These are phyloP conservation scores for Takifugu rubripes DNA, from an alignment of 2,797 vertebrate genomes.

Conservation along the genomic window DNA sequence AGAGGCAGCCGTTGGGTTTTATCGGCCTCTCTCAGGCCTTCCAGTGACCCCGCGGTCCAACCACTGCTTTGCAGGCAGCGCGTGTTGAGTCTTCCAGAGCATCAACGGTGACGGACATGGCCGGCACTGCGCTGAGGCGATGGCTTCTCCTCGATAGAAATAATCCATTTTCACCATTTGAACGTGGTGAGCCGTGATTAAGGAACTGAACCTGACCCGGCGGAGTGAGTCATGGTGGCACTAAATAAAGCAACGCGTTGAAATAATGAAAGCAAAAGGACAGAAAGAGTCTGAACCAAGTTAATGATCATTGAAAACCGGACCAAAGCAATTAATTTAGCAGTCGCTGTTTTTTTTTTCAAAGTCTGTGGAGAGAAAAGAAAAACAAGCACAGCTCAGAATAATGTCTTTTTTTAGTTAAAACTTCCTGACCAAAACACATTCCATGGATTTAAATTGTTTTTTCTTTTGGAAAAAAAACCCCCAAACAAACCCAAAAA, in stretches of 20 bases:
- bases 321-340: slow-evolving; percentile 84
- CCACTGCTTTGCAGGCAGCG: slow-evolving; percentile 34
- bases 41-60: slow-evolving; percentile 28
- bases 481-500: slow-evolving; percentile 73
- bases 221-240: slow-evolving; percentile 46
- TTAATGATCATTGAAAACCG: slow-evolving; percentile 69
- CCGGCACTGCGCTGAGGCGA: slow-evolving; percentile 49
- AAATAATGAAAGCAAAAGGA: slow-evolving; percentile 67
- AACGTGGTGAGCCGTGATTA: slow-evolving; percentile 44
- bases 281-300: slow-evolving; percentile 74
- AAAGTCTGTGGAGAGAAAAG: slow-evolving; percentile 75
- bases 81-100: slow-evolving; percentile 15
- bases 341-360: slow-evolving; percentile 64
- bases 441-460: slow-evolving; percentile 88
- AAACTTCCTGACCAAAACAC: slow-evolving; percentile 86
- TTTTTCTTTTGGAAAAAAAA: slow-evolving; percentile 51
- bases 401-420: slow-evolving; percentile 75
- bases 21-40: slow-evolving; percentile 42
- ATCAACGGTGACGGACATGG: slow-evolving; percentile 48
- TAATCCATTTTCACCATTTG: slow-evolving; percentile 36
- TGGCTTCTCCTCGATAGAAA: slow-evolving; percentile 56
- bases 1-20: slow-evolving; percentile 58
- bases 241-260: slow-evolving; percentile 43
- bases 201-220: slow-evolving; percentile 38
- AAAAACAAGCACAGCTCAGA: slow-evolving; percentile 79